Conservation (phyloP, 2,888 invertebrate species). For the Eurois occulta region DNA sequence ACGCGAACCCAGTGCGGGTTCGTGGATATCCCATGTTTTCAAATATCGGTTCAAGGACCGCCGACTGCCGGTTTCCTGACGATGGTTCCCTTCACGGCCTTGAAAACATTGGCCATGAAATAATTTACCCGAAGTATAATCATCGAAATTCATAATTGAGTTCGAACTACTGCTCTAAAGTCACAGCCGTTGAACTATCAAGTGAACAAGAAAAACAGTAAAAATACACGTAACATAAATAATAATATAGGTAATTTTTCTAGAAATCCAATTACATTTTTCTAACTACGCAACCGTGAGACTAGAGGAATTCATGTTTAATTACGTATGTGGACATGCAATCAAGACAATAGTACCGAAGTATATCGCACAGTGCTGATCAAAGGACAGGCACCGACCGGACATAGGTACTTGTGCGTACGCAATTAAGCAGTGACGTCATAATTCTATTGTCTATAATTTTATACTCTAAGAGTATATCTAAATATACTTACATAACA, state of each 20-base stretch:
- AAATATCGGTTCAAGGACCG: not conserved
- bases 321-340: conserved; percentile 46
- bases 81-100: not conserved
- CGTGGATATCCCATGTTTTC: not conserved
- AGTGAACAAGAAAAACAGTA: not conserved
- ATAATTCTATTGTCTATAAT: conserved; percentile 71
- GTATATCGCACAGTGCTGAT: conserved; percentile 46
- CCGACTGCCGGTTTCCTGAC: not conserved
- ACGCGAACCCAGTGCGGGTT: not conserved
- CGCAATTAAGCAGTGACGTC: conserved; percentile 62
- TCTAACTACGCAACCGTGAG: conserved; percentile 39
- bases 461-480: conserved; percentile 44
- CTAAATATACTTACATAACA: conserved; percentile 38
- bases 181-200: not conserved
- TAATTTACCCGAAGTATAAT: not conserved
- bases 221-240: not conserved
- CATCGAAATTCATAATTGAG: too few relatives aligned
- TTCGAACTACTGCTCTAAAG: not conserved
- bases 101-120: not conserved
- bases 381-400: conserved; percentile 46
- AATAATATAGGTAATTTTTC: conserved; percentile 23
- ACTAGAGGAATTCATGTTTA: conserved; percentile 37
- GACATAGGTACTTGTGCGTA: conserved; percentile 52
- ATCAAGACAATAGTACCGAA: conserved; percentile 38
- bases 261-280: conserved; percentile 35